phyloP scores from a whole-genome alignment of 1,140 invertebrate species.

The Branchinecta lindahli region DNA sequence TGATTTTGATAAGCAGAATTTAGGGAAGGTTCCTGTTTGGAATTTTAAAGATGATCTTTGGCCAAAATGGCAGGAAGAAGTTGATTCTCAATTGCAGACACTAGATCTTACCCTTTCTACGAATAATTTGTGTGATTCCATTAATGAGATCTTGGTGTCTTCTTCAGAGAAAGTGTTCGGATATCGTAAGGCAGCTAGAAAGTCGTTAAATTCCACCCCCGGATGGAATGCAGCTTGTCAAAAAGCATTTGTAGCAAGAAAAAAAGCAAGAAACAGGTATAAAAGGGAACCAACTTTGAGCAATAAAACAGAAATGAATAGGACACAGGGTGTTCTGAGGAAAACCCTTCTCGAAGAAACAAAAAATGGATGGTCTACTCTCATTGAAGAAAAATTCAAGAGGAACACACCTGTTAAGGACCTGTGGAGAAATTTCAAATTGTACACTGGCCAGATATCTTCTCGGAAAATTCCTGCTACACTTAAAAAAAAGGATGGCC shows the following conservation, averaged over 20 bases:
- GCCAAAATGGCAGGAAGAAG: conserved; percentile 7
- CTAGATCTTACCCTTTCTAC: neutral
- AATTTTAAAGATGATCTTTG: neutral
- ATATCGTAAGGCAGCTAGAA: neutral
- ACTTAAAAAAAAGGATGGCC: neutral
- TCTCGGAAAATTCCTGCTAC: neutral
- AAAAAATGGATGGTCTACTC: neutral
- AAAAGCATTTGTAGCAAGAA: neutral
- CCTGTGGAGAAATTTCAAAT: conserved; percentile 1
- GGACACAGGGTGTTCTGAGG: neutral
- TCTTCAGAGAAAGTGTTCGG: neutral
- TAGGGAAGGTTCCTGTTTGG: neutral
- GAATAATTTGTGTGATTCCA: neutral
- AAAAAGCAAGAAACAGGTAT: neutral
- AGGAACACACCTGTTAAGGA: neutral
- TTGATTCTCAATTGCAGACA: neutral
- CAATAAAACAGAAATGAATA: neutral
- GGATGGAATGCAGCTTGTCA: neutral
- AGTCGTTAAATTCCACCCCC: neutral
- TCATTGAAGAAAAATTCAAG: neutral
- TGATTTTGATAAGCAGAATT: neutral
- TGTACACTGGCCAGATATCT: neutral
- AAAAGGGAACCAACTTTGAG: neutral
- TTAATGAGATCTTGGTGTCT: neutral
- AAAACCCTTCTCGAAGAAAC: conserved; percentile 1